Evolutionary conservation across 2,888 invertebrate species (phyloP).

Genomic region (Arenicola marina): DNA sequence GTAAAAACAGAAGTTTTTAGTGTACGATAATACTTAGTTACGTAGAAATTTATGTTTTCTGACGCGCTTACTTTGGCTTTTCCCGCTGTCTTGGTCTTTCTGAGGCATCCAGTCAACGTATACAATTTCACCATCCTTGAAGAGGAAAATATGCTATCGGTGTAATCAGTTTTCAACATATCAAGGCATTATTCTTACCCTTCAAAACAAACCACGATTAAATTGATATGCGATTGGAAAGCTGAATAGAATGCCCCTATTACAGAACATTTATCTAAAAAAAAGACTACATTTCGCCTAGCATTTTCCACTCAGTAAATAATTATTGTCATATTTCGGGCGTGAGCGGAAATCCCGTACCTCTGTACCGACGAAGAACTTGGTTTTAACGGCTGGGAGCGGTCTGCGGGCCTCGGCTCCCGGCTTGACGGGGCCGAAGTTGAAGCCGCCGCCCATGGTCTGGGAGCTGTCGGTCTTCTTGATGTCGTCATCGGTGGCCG

Average conservation of each 20-base stretch:
- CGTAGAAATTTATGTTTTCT: not conserved
- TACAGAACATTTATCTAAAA: no score
- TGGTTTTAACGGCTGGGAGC: slow-evolving; percentile 54
- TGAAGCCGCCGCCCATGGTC: slow-evolving; percentile 38
- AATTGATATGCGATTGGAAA: no score
- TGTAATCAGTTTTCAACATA: no score
- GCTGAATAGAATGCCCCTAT: no score
- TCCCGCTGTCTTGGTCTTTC: slow-evolving; percentile 61
- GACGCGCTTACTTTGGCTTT: slow-evolving; percentile 53
- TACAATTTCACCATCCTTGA: slow-evolving; percentile 61
- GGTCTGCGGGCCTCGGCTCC: slow-evolving; percentile 55
- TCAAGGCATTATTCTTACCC: no score
- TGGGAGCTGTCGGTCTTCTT: slow-evolving; percentile 5
- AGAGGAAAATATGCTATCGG: no score
- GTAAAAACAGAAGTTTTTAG: no score
- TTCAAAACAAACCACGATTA: not conserved
- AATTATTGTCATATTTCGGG: no score
- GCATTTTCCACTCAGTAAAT: no score
- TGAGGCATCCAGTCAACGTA: slow-evolving; percentile 63
- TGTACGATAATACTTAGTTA: no score
- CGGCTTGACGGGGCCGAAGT: slow-evolving; percentile 40
- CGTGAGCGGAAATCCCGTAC: slow-evolving; percentile 38
- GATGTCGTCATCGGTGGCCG: no score
- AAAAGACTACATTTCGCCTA: no score
- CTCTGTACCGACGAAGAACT: slow-evolving; percentile 61